phyloP scores from a whole-genome alignment of 2,113 vertebrate species.

The Microtus oregoni region DNA sequence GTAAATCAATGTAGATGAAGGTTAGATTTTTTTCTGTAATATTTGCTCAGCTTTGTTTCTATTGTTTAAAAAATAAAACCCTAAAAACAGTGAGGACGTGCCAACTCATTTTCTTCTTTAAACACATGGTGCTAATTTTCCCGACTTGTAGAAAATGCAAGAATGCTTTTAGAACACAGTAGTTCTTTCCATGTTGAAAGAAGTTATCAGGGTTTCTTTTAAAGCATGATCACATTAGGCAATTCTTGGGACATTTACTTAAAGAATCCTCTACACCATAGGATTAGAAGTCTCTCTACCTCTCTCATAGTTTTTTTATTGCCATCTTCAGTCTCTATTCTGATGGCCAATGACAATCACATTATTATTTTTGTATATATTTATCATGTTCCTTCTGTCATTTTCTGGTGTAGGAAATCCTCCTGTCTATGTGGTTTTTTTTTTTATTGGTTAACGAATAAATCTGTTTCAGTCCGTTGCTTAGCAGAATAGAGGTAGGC shows the following conservation, averaged over 20 bases:
- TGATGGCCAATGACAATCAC: not conserved
- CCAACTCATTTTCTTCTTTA: not conserved
- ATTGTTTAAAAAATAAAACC: not conserved
- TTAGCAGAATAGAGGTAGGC: no score
- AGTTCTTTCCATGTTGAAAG: not conserved
- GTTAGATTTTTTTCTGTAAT: not conserved
- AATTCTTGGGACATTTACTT: not conserved
- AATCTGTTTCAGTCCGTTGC: no score
- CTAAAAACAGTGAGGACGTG: not conserved
- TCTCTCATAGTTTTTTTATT: fast-evolving
- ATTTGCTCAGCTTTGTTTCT: not conserved
- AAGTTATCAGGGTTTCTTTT: not conserved
- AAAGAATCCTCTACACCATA: not conserved
- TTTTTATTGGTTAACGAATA: no score
- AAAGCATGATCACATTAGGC: not conserved
- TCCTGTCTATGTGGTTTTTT: no score
- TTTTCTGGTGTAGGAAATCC: not conserved
- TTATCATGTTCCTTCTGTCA: not conserved
- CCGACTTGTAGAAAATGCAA: not conserved
- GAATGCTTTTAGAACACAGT: not conserved
- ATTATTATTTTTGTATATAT: not conserved
- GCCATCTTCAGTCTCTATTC: not conserved
- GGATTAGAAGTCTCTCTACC: fast-evolving
- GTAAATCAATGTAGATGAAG: not conserved
- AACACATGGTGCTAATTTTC: not conserved